These are phyloP conservation scores for Entelurus aequoreus DNA, from an alignment of 2,113 vertebrate genomes.

Conservation along the genomic window DNA sequence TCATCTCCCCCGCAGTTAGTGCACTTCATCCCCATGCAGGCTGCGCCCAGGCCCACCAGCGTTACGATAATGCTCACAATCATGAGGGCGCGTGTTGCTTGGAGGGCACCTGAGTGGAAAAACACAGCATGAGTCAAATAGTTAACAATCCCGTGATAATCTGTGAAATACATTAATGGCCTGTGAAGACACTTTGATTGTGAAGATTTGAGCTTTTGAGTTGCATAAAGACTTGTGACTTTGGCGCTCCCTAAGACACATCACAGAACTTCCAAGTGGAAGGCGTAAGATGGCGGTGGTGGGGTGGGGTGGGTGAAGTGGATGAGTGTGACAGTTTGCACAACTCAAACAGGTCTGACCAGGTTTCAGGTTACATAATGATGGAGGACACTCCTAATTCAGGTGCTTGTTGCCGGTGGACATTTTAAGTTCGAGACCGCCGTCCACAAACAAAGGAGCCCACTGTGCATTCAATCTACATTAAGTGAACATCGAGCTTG, in stretches of 20 bases:
- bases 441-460: not conserved
- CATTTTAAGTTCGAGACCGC: not conserved
- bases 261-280: conserved; percentile 59
- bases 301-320: conserved; percentile 5
- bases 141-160: not conserved
- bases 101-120: conserved; percentile 66
- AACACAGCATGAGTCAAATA: conserved; percentile 10
- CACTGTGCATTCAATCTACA: not conserved
- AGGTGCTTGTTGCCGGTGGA: conserved; percentile 32
- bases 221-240: too few relatives aligned
- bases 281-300: conserved; percentile 1
- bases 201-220: too few relatives aligned
- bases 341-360: conserved; percentile 66
- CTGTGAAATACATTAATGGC: not conserved
- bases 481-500: not conserved
- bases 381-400: conserved; percentile 40
- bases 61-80: conserved; percentile 75
- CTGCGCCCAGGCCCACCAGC: conserved; percentile 64
- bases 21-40: conserved; percentile 88
- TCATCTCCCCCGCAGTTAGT: conserved; percentile 83
- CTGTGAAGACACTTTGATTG: too few relatives aligned
- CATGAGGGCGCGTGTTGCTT: conserved; percentile 87
- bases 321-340: conserved; percentile 6
- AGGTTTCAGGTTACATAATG: conserved; percentile 55
- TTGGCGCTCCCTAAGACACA: conserved; percentile 38